These are phyloP conservation scores for Coracopsis vasa DNA, from an alignment of 2,113 vertebrate species.

Conservation along the genomic window DNA sequence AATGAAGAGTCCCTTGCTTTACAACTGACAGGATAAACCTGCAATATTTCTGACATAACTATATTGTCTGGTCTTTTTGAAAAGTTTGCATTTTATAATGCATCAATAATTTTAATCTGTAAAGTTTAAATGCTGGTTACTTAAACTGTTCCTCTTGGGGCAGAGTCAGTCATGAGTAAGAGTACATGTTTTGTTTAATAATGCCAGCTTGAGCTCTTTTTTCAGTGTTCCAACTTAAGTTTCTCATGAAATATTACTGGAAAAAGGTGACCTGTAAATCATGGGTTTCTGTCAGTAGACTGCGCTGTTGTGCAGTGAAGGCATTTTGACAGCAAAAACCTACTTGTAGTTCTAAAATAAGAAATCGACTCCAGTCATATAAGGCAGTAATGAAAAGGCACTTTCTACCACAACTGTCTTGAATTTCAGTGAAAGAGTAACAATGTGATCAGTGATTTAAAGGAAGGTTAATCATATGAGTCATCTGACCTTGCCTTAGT, in stretches of 20 bases:
- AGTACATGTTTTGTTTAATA: not conserved
- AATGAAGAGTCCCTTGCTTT: not conserved
- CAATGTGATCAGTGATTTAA: not conserved
- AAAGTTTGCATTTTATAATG: not conserved
- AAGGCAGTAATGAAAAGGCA: not conserved
- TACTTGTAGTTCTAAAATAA: not conserved
- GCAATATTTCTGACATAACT: not conserved
- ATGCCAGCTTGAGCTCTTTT: not conserved
- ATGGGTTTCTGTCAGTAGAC: not conserved
- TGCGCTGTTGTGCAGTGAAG: not conserved
- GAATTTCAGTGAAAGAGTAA: not conserved
- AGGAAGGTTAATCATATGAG: not conserved
- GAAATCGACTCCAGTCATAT: not conserved
- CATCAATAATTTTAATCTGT: not conserved
- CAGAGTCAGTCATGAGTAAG: not conserved
- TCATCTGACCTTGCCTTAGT: not conserved
- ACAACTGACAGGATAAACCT: not conserved
- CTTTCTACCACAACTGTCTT: not conserved
- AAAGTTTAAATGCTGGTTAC: not conserved
- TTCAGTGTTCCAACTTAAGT: not conserved
- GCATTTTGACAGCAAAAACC: not conserved
- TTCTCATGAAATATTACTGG: not conserved
- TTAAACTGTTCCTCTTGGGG: not conserved
- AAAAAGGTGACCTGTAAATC: not conserved
- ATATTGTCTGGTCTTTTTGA: not conserved